A percentile compares a stretch with the other conserved stretches of the same genome.
Evolutionary conservation across 64 coral and sea anemone species (phyloP).

Genomic region (Porites australiensis): DNA sequence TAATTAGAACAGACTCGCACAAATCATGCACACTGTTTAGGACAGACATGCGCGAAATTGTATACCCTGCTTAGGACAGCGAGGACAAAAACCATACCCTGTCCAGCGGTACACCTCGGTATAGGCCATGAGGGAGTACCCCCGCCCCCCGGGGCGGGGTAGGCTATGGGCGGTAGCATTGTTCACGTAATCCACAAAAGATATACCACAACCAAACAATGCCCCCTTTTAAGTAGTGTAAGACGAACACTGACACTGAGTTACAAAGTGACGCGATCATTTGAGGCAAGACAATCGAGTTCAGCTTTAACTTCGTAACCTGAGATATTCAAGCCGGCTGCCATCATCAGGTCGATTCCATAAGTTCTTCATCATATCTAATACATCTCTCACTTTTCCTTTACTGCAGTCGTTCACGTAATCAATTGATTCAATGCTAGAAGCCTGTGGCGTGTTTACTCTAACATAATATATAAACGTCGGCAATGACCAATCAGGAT

Average conservation of each 20-base stretch:
- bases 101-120: no score
- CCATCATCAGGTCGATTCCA: constrained; percentile 21
- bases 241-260: not conserved
- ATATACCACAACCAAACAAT: no score
- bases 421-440: constrained; percentile 46
- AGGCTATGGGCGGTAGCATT: no score
- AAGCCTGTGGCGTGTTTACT: constrained; percentile 20
- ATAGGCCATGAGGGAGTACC: no score
- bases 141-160: no score
- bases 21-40: no score
- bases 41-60: no score
- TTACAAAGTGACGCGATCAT: not conserved
- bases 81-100: no score
- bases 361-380: constrained; percentile 56
- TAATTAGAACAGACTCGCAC: no score
- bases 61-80: no score
- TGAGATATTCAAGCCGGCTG: constrained; percentile 50
- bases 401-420: constrained; percentile 20
- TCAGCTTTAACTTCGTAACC: constrained; percentile 23
- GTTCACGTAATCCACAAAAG: no score
- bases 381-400: constrained; percentile 31
- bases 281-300: not conserved
- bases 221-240: no score
- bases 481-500: constrained; percentile 48
- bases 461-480: constrained; percentile 57